phyloP scores from a whole-genome alignment of 2,113 vertebrate species.

The human (Homo sapiens) region DNA sequence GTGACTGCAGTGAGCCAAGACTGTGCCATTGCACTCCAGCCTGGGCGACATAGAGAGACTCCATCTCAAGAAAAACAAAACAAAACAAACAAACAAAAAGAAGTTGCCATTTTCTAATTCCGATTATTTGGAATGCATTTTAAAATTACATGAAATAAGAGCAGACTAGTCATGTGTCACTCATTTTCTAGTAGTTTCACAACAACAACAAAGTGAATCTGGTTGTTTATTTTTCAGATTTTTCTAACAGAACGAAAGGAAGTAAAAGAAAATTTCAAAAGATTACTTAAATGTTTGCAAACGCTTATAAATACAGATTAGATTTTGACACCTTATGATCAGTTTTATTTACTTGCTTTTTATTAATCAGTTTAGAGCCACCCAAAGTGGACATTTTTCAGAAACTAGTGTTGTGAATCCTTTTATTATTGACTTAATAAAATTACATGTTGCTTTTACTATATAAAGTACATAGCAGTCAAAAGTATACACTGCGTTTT shows the following conservation, averaged over 20 bases:
- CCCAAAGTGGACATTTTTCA: neutral
- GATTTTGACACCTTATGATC: neutral
- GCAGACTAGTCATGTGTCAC: neutral
- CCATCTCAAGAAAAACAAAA: no score
- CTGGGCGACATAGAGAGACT: no score
- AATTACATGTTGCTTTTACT: neutral
- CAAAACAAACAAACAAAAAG: neutral
- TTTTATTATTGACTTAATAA: neutral
- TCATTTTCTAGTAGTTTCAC: neutral
- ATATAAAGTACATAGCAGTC: neutral
- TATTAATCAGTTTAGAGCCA: neutral
- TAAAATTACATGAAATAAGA: neutral
- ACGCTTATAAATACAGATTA: neutral
- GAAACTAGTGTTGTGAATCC: neutral
- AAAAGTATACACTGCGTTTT: slow-evolving; percentile 24
- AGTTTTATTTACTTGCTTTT: slow-evolving; percentile 8
- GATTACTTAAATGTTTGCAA: neutral
- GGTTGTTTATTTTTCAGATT: neutral
- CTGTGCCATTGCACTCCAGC: no score
- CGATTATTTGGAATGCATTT: neutral
- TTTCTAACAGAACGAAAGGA: slow-evolving; percentile 5
- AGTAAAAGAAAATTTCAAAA: slow-evolving; percentile 37
- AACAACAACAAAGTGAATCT: neutral
- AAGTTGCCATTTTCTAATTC: neutral
- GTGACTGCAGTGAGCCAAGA: no score